Evolutionary conservation across 2,888 invertebrate species (phyloP), one percentile per base, ranked within the genome.

Genomic region (Amiota minor): DNA sequence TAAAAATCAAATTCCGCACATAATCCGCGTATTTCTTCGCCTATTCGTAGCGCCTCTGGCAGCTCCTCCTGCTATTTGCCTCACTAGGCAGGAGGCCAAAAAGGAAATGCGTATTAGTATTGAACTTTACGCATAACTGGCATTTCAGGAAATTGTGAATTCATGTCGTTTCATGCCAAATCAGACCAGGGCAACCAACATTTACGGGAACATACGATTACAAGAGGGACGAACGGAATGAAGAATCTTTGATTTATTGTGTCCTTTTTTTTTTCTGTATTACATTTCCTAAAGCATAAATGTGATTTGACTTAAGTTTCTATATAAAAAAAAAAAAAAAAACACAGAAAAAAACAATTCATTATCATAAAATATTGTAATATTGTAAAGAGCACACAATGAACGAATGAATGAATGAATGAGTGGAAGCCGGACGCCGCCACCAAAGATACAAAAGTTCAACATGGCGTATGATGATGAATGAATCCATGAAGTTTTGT

Each of bases 351-450:
- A 61, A 3, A 61, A 64, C 64, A 45, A 64, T 59, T 59, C 59
- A 59, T 59, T 59, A 53, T 53, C 14, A 53, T 16, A 12, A 35
- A 35, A 35, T 35, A n/a, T n/a, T n/a, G 50, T 50, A 53, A 53
- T 53, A 53, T 14, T 16, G 16, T 12, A 14, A 53, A 53, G n/a
- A 53, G 16, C 59, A 59, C 20, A 18, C 59, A 59, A 20, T 16
- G 20, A 75, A 77, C 74, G 68, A 11, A 46, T 12, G 16, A 46
- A 14, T 35, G 56, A 62, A 75, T 78, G 78, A 76, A 82, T 74
- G 78, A 76, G 80, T 74, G 76, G 67, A 76, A 78, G 75, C 72
- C 75, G 73, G 74, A 77, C 75, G 68, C 64, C 14, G 53, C 35
- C 53, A 53, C 14, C 20, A 49, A 46, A 62, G 62, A 62, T 45